These are phyloP conservation scores for Cephus sareptanus DNA, from an alignment of 2,888 invertebrate genomes.

Conservation along the genomic window DNA sequence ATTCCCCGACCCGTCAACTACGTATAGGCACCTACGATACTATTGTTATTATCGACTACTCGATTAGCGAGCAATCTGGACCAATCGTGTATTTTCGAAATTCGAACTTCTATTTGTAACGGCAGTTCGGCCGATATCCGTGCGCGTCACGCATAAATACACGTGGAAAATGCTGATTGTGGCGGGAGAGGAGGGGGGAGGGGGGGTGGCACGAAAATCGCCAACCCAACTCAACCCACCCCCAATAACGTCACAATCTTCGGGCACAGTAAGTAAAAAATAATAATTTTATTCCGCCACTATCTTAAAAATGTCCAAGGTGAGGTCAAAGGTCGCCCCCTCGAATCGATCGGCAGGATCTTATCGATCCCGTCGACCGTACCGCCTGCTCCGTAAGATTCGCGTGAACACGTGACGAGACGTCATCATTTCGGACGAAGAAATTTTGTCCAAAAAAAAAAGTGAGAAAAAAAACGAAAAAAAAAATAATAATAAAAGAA, in stretches of 20 bases:
- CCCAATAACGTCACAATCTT: not conserved
- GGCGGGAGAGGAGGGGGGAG: too few species aligned
- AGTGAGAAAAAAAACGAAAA: not conserved
- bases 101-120: slow-evolving; percentile 5
- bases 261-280: not conserved
- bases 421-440: not conserved
- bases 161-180: not conserved
- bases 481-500: not conserved
- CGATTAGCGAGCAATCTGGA: slow-evolving; percentile 19
- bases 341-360: too few species aligned
- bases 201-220: not conserved
- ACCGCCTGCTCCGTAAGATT: not conserved
- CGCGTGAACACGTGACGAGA: not conserved
- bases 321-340: too few species aligned
- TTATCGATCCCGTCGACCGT: too few species aligned
- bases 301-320: too few species aligned
- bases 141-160: not conserved
- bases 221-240: too few species aligned
- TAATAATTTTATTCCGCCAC: too few species aligned
- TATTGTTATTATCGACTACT: not conserved
- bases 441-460: not conserved
- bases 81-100: slow-evolving; percentile 23
- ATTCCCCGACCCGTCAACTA: not conserved
- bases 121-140: not conserved
- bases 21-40: not conserved